Conservation (phyloP, 2,797 vertebrate species). For the Steatocranus sp. region DNA sequence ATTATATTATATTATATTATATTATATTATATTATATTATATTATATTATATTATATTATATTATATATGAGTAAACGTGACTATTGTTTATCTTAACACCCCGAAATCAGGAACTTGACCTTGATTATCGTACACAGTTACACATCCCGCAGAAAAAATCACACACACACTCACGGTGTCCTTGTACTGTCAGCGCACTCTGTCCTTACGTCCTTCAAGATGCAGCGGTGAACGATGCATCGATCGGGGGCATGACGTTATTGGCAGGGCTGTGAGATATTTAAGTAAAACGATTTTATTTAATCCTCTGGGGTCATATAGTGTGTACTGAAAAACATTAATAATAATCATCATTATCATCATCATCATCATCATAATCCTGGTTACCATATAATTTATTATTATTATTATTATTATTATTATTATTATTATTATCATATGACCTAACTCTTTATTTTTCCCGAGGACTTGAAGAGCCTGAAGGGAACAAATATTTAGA, state of each 20-base stretch:
- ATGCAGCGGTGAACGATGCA: background rate
- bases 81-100: background rate
- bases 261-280: conserved; percentile 42
- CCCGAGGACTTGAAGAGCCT: background rate
- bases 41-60: conserved; percentile 23
- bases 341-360: background rate
- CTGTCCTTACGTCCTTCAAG: conserved; percentile 38
- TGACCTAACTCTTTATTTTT: background rate
- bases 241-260: conserved; percentile 32
- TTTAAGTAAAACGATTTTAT: conserved; percentile 44
- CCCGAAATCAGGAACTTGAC: background rate
- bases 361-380: background rate
- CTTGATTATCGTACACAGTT: background rate
- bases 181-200: conserved; percentile 8
- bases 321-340: background rate
- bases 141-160: background rate
- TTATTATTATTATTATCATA: background rate
- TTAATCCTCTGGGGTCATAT: conserved; percentile 25
- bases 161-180: background rate
- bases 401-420: background rate
- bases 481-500: background rate
- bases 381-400: background rate
- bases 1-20: conserved; percentile 22
- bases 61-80: background rate
- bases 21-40: conserved; percentile 16